phyloP scores from a whole-genome alignment of 2,113 vertebrate genomes.

The Odobenus rosmarus region DNA sequence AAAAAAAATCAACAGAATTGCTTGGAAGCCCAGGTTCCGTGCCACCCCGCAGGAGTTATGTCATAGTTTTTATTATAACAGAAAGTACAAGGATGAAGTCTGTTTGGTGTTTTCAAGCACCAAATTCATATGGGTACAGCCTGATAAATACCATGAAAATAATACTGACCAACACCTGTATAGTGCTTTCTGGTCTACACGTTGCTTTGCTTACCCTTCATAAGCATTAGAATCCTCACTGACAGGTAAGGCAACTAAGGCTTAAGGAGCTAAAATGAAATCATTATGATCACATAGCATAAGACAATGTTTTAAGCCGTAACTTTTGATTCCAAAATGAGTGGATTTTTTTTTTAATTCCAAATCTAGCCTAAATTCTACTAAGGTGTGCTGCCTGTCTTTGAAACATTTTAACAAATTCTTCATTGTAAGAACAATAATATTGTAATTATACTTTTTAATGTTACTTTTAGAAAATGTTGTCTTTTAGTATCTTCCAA shows the following conservation, averaged over 20 bases:
- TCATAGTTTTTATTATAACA: background rate
- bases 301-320: background rate
- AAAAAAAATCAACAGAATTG: background rate
- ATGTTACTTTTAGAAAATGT: background rate
- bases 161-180: background rate
- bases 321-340: background rate
- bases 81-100: background rate
- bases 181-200: background rate
- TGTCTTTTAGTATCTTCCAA: background rate
- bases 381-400: background rate
- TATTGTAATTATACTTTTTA: background rate
- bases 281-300: background rate
- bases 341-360: background rate
- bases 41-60: background rate
- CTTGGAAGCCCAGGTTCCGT: background rate
- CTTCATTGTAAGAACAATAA: background rate
- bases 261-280: background rate
- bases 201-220: background rate
- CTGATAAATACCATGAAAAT: background rate
- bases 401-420: background rate
- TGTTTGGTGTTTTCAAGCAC: background rate
- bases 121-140: background rate
- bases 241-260: background rate
- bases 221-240: slow-evolving; percentile 3
- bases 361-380: background rate